Evolutionary conservation across 2,113 vertebrate species (phyloP), one percentile per base, ranked within the genome.

Genomic region (Leucopsar rothschildi): DNA sequence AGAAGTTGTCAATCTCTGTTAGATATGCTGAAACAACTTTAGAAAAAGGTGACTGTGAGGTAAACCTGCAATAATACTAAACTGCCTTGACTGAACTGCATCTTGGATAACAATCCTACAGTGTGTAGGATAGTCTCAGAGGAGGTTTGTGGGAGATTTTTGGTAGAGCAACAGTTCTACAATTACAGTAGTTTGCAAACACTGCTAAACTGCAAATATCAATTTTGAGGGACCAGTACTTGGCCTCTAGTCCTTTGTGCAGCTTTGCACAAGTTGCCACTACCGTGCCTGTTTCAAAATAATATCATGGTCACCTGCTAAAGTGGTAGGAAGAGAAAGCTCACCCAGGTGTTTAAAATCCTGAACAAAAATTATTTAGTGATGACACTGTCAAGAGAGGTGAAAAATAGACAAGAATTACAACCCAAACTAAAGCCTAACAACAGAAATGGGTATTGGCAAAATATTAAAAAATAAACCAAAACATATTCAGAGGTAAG

Each of bases 391-490:
- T 25, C 2, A 3, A 3, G n/a, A 72, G 8, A 72, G 15, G 15
- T 31, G 78, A 35, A 87, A 88, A 68, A 57, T 6, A 10, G 6
- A 5, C 4, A 8, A 71, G 8, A 87, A 69, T 31, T 69, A 72
- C 6, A 45, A 2, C 3, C 9, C 1, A 2, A 63, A 11, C 40
- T 69, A 49, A 18, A 80, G 22, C 1, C 0, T 29, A 81, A 59
- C 20, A 44, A 19, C 9, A 80, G 88, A 95, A 88, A 47, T 5
- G 3, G 2, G 2, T 24, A 15, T 4, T 73, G 20, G 11, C 27
- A 55, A 90, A 89, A 68, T 37, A 78, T 2, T 56, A 52, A 78
- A 87, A 44, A 90, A 78, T 31, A 84, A 79, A 70, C 2, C 20
- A 56, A 40, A 91, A 71, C 17, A 29, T 11, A 82, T 49, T 82